Evolutionary conservation across 2,888 invertebrate species (phyloP).

Genomic region (Rotaria macrura): DNA sequence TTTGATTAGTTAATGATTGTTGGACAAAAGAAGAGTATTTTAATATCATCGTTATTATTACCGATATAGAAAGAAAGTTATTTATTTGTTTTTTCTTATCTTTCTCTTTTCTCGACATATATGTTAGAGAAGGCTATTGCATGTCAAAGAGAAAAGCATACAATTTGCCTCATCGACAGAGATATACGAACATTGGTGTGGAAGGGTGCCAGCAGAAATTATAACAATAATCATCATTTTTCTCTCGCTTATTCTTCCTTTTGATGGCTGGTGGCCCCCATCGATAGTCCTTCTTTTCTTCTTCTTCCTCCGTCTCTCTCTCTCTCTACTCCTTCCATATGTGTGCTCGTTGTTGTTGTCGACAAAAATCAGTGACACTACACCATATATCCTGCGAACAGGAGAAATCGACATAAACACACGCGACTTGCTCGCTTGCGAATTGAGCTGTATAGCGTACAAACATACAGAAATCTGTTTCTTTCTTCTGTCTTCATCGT

Average conservation of each 20-base stretch:
- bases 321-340: too few species aligned
- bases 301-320: background rate
- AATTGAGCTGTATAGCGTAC: slow-evolving; percentile 3
- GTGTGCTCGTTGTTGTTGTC: background rate
- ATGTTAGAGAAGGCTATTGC: background rate
- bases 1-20: slow-evolving; percentile 4
- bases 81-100: background rate
- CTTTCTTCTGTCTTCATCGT: background rate
- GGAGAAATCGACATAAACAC: slow-evolving; percentile 12
- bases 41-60: background rate
- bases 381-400: background rate
- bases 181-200: background rate
- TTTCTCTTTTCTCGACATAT: background rate
- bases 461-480: slow-evolving; percentile 12
- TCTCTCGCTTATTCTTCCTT: background rate
- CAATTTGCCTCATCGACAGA: background rate
- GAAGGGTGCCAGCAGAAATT: background rate
- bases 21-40: background rate
- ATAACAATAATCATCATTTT: slow-evolving; percentile 8
- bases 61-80: background rate
- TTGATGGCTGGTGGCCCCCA: background rate
- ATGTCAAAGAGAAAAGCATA: background rate
- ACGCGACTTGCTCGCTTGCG: background rate
- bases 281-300: background rate
- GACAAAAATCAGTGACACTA: slow-evolving; percentile 12